Conservation (phyloP, 2,113 vertebrate species). For the Boleophthalmus pectinirostris region DNA sequence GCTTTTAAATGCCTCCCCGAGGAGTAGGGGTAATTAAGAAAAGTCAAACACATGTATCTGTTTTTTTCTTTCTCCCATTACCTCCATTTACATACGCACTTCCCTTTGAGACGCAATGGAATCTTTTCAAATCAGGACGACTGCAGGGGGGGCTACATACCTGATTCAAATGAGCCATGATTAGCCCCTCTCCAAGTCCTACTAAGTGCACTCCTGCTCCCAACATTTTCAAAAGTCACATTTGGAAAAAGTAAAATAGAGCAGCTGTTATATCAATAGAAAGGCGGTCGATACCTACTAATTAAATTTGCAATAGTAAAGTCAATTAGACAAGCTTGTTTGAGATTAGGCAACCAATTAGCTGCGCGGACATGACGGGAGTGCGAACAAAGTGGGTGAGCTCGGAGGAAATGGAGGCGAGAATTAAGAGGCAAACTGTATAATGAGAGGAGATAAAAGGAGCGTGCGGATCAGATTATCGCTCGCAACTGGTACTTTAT, state of each 20-base stretch:
- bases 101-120: slow-evolving; percentile 29
- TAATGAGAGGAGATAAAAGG: slow-evolving; percentile 7
- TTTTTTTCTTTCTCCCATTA: slow-evolving; percentile 38
- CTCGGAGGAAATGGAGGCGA: slow-evolving; percentile 6
- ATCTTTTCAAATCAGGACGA: slow-evolving; percentile 65
- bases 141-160: slow-evolving; percentile 62
- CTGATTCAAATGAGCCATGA: slow-evolving; percentile 63
- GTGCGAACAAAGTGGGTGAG: slow-evolving; percentile 13
- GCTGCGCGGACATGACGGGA: slow-evolving; percentile 17
- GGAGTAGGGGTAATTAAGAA: slow-evolving; percentile 63
- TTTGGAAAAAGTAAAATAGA: slow-evolving; percentile 38
- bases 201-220: slow-evolving; percentile 48
- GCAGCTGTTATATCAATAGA: slow-evolving; percentile 48
- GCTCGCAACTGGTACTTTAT: not conserved
- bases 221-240: slow-evolving; percentile 53
- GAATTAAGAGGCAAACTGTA: not conserved
- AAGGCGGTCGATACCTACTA: slow-evolving; percentile 42
- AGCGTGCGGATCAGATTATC: not conserved
- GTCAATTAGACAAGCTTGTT: slow-evolving; percentile 40
- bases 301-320: slow-evolving; percentile 51
- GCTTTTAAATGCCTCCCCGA: slow-evolving; percentile 65
- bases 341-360: slow-evolving; percentile 42
- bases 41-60: slow-evolving; percentile 66
- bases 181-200: slow-evolving; percentile 62
- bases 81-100: slow-evolving; percentile 67